These are phyloP conservation scores for Caligus rogercresseyi DNA, from an alignment of 1,140 invertebrate species.

Conservation along the genomic window DNA sequence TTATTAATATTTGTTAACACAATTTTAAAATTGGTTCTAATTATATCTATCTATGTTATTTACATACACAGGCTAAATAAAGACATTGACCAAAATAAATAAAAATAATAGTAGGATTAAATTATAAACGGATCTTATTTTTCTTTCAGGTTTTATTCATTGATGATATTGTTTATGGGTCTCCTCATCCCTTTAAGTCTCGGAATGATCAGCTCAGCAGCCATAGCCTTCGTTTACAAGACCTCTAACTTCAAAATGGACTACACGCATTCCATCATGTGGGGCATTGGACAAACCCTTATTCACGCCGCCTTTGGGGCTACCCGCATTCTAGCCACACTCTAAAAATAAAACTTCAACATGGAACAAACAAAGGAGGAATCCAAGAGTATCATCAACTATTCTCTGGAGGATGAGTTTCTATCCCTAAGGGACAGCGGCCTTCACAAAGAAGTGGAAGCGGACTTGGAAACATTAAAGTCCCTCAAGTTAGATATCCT, in stretches of 20 bases:
- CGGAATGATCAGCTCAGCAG: constrained; percentile 5
- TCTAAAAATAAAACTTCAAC: too few species aligned
- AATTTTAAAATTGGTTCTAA: too few species aligned
- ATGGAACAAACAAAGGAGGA: too few species aligned
- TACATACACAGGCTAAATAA: too few species aligned
- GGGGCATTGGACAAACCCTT: constrained; percentile 12
- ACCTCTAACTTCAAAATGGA: constrained; percentile 7
- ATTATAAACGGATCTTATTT: neutral
- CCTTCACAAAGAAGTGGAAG: neutral
- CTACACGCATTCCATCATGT: constrained; percentile 1
- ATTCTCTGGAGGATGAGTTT: neutral
- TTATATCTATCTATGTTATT: too few species aligned
- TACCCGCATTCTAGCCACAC: constrained; percentile 10
- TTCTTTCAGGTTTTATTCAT: constrained; percentile 11
- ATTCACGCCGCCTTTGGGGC: constrained; percentile 12
- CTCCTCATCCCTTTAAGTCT: constrained; percentile 7
- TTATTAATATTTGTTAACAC: too few species aligned
- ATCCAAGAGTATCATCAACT: neutral
- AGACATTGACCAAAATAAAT: neutral
- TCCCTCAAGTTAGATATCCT: neutral
- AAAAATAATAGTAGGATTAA: neutral
- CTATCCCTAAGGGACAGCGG: neutral
- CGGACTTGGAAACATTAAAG: neutral
- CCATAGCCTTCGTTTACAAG: constrained; percentile 16
- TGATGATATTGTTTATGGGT: constrained; percentile 11